A percentile compares a stretch with the other conserved stretches of the same genome.
These are phyloP conservation scores for Sphaerophoria taeniata DNA, from an alignment of 2,888 invertebrate genomes.

Conservation along the genomic window DNA sequence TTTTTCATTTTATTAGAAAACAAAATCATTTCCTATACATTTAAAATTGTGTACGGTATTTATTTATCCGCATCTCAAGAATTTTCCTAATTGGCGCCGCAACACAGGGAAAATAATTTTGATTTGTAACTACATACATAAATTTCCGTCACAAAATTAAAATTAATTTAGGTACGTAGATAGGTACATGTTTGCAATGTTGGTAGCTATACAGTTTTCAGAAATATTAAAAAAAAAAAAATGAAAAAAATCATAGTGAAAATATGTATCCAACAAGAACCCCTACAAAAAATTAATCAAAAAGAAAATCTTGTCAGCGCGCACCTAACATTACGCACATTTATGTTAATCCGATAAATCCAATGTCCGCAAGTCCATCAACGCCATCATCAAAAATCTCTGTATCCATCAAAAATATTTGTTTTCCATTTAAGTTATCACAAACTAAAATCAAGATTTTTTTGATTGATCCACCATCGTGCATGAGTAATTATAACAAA, in stretches of 20 bases:
- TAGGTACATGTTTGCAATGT: no score
- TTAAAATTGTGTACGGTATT: no score
- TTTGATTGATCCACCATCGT: conserved; percentile 52
- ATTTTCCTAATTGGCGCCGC: no score
- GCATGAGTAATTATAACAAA: conserved; percentile 28
- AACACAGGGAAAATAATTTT: no score
- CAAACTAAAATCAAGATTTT: background rate
- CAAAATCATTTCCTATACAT: no score
- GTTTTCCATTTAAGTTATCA: background rate
- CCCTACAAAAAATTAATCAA: conserved; percentile 2
- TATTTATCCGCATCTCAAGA: no score
- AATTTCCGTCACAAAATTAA: no score
- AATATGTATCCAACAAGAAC: background rate
- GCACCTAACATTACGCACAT: conserved; percentile 77
- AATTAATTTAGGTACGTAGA: no score
- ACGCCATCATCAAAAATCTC: conserved; percentile 24
- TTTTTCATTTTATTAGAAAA: no score
- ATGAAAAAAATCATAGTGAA: background rate
- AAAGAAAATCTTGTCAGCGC: conserved; percentile 47
- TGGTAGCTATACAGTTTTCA: no score
- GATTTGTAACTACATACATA: no score
- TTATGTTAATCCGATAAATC: conserved; percentile 77
- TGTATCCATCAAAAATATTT: background rate
- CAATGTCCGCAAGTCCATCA: conserved; percentile 55
- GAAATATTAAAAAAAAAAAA: background rate